Conservation (phyloP, 2,113 vertebrate species). For the Percina caprodes region DNA sequence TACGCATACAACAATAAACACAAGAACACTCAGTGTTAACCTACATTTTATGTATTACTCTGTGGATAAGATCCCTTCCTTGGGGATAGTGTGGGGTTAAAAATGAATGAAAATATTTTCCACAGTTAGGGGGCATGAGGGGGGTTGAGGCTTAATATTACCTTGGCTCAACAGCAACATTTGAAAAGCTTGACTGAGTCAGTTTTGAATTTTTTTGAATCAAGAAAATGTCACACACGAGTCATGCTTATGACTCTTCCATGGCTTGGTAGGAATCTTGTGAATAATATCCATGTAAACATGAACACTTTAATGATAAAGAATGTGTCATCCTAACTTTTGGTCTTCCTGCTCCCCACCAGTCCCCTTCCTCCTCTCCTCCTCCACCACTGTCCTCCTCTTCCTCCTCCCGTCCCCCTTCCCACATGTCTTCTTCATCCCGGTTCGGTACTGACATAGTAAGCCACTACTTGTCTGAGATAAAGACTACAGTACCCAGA, state of each 20-base stretch:
- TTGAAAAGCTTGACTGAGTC: neutral
- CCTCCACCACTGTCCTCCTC: slow-evolving; percentile 81
- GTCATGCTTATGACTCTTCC: neutral
- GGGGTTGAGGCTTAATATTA: too few relatives aligned
- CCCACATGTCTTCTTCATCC: slow-evolving; percentile 87
- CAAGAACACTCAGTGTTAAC: too few relatives aligned
- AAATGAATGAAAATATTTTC: too few relatives aligned
- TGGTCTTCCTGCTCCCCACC: slow-evolving; percentile 76
- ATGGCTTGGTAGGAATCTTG: neutral
- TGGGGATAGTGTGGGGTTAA: too few relatives aligned
- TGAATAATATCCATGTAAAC: neutral
- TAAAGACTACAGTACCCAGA: slow-evolving; percentile 94
- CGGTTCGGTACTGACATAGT: slow-evolving; percentile 92
- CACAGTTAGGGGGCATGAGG: too few relatives aligned
- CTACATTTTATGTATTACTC: too few relatives aligned
- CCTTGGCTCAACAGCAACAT: too few relatives aligned
- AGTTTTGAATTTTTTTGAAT: neutral
- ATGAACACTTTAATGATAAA: neutral
- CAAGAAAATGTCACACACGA: neutral
- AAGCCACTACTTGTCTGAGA: slow-evolving; percentile 95
- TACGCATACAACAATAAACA: too few relatives aligned
- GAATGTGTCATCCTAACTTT: slow-evolving; percentile 36
- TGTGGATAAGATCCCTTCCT: too few relatives aligned
- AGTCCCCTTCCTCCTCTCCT: slow-evolving; percentile 68
- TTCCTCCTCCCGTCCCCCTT: slow-evolving; percentile 86